Evolutionary conservation across 2,888 invertebrate genomes (phyloP).

Genomic region (Brachypterus glaber): DNA sequence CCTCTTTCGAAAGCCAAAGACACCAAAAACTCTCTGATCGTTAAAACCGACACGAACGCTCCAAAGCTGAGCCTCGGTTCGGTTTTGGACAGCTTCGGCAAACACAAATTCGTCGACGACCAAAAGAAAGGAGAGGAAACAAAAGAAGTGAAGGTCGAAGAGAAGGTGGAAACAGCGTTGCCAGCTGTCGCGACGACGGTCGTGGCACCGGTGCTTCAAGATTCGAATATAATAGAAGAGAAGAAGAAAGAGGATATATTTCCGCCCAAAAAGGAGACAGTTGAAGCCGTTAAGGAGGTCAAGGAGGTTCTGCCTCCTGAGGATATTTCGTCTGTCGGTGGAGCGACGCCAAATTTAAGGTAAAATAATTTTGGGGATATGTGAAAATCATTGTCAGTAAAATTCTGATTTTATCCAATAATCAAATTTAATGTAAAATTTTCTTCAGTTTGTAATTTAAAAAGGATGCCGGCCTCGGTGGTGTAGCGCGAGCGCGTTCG

Average conservation of each 20-base stretch:
- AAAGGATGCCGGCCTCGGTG: too few relatives aligned
- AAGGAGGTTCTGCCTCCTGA: conserved; percentile 8
- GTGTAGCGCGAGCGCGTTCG: too few relatives aligned
- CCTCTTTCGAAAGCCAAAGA: conserved; percentile 50
- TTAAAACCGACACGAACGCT: conserved; percentile 57
- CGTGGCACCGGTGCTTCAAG: conserved; percentile 32
- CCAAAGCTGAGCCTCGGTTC: conserved; percentile 79
- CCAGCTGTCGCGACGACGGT: conserved; percentile 22
- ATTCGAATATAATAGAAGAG: conserved; percentile 17
- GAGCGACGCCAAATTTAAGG: conserved; percentile 71
- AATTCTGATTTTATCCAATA: too few relatives aligned
- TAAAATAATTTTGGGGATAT: too few relatives aligned
- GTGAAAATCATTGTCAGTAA: too few relatives aligned
- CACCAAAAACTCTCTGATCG: conserved; percentile 46
- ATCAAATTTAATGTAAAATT: too few relatives aligned
- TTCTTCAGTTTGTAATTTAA: too few relatives aligned
- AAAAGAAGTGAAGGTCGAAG: conserved; percentile 20
- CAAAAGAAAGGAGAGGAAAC: conserved; percentile 39
- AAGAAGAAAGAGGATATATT: conserved; percentile 25
- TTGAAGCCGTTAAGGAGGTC: conserved; percentile 25
- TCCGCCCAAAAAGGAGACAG: conserved; percentile 32
- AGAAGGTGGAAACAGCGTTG: conserved; percentile 30
- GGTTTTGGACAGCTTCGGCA: conserved; percentile 66
- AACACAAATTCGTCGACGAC: conserved; percentile 54
- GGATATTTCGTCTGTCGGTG: conserved; percentile 42